A percentile compares a stretch with the other conserved stretches of the same genome.
phyloP scores from a whole-genome alignment of 2,797 vertebrate genomes.

The Sardinella longiceps region DNA sequence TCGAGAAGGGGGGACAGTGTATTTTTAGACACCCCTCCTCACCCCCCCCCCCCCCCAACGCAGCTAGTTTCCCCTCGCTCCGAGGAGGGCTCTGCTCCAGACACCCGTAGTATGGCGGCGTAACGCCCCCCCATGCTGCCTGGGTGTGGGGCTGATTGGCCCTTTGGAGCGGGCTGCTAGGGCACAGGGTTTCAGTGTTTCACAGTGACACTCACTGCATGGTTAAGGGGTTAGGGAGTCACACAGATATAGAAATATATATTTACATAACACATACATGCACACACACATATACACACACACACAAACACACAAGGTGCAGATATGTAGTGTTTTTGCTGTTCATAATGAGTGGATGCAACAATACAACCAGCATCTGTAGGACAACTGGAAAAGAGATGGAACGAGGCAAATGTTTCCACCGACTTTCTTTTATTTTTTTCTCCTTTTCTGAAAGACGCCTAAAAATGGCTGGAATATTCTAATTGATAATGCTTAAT shows the following conservation, averaged over 20 bases:
- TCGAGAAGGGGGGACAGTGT: neutral
- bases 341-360: slow-evolving; percentile 69
- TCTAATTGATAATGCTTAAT: slow-evolving; percentile 39
- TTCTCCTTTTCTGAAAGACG: slow-evolving; percentile 74
- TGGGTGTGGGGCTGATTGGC: neutral
- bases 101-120: neutral
- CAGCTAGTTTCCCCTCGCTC: neutral
- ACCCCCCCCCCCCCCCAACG: neutral
- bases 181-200: slow-evolving; percentile 52
- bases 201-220: slow-evolving; percentile 60
- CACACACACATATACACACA: too few relatives aligned
- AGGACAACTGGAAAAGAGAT: slow-evolving; percentile 61
- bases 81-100: neutral
- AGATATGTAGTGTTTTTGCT: slow-evolving; percentile 56
- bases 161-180: neutral
- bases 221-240: slow-evolving; percentile 70
- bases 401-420: slow-evolving; percentile 40
- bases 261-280: too few relatives aligned
- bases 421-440: slow-evolving; percentile 77
- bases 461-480: slow-evolving; percentile 49
- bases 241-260: slow-evolving; percentile 40
- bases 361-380: slow-evolving; percentile 74
- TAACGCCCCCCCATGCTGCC: neutral
- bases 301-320: slow-evolving; percentile 43
- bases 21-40: neutral